Conservation (phyloP, 2,113 vertebrate species). For the Micromys minutus region DNA sequence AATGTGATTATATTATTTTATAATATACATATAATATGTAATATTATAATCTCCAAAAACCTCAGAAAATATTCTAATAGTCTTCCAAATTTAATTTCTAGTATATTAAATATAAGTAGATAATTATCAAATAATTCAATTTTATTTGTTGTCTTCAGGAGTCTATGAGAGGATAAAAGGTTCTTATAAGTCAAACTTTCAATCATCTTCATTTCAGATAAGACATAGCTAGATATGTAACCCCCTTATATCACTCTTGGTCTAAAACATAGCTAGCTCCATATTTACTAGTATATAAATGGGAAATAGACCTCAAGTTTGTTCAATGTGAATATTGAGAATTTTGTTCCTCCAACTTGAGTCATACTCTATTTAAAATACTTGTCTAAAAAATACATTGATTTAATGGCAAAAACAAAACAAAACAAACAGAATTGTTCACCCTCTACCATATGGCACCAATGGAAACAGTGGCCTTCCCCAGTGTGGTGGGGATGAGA, state of each 20-base stretch:
- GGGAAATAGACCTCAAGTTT: background rate
- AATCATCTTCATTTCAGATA: background rate
- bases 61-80: background rate
- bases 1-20: background rate
- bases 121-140: background rate
- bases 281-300: background rate
- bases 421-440: background rate
- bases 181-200: background rate
- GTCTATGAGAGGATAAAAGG: background rate
- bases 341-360: background rate
- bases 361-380: background rate
- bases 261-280: background rate
- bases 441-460: background rate
- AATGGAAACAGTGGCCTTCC: background rate
- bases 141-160: background rate
- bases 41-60: background rate
- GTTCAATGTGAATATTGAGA: background rate
- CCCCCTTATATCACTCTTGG: background rate
- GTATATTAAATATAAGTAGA: background rate
- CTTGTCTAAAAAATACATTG: background rate
- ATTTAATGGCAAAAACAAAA: background rate
- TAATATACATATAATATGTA: too few species aligned
- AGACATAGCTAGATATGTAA: background rate
- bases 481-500: background rate
- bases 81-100: slow-evolving; percentile 32